phyloP scores from a whole-genome alignment of 2,113 vertebrate genomes.

The Limanda limanda region DNA sequence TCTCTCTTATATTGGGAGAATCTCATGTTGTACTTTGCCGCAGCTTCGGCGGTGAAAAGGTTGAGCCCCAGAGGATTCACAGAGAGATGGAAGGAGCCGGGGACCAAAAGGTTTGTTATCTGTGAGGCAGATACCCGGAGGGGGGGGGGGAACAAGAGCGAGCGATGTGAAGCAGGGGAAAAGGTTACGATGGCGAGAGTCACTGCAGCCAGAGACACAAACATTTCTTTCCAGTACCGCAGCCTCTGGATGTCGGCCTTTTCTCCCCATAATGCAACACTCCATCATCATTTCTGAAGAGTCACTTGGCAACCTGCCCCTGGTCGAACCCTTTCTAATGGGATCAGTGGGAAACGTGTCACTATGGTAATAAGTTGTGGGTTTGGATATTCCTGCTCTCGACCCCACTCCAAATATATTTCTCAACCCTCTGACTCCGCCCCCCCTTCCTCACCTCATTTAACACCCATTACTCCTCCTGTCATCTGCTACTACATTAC shows the following conservation, averaged over 20 bases:
- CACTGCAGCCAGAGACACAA: constrained; percentile 54
- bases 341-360: constrained; percentile 38
- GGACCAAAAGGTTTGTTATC: constrained; percentile 61
- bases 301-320: constrained; percentile 26
- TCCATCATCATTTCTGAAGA: constrained; percentile 46
- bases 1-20: constrained; percentile 8
- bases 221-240: constrained; percentile 41
- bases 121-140: constrained; percentile 50
- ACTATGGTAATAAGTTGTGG: constrained; percentile 7
- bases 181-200: constrained; percentile 47
- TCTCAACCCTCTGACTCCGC: constrained; percentile 26
- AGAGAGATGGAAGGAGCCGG: background rate
- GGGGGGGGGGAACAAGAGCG: constrained; percentile 65
- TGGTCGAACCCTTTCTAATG: constrained; percentile 29
- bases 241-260: constrained; percentile 30
- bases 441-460: constrained; percentile 16
- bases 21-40: background rate
- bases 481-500: constrained; percentile 70
- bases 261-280: constrained; percentile 20
- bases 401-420: constrained; percentile 2
- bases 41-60: constrained; percentile 43
- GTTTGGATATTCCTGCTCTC: background rate
- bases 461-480: constrained; percentile 55
- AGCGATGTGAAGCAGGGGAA: constrained; percentile 44
- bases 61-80: constrained; percentile 31